Conservation (phyloP, 2,113 vertebrate genomes). For the Chinchilla lanigera region DNA sequence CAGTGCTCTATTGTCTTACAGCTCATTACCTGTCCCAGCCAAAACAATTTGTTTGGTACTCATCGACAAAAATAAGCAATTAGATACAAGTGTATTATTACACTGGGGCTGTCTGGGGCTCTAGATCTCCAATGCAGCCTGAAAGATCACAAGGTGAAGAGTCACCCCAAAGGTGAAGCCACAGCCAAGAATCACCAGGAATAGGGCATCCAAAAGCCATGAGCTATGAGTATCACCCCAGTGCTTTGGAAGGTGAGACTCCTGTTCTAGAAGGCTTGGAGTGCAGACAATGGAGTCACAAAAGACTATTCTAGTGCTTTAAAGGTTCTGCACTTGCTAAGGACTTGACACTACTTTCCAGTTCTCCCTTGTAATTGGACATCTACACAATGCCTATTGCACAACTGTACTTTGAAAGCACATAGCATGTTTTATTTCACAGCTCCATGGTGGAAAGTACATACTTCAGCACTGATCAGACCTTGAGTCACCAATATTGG, state of each 20-base stretch:
- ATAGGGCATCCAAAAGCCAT: not conserved
- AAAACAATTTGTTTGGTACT: not conserved
- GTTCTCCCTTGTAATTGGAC: not conserved
- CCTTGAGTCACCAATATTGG: not conserved
- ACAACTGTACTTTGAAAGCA: not conserved
- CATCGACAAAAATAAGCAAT: not conserved
- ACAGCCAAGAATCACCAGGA: no score
- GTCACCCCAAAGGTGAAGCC: not conserved
- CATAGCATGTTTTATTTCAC: not conserved
- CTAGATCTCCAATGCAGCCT: not conserved
- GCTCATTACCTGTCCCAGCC: not conserved
- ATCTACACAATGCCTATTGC: not conserved
- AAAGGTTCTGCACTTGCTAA: not conserved
- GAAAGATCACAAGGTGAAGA: not conserved
- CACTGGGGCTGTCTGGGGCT: not conserved
- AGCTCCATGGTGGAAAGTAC: not conserved
- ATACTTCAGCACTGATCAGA: not conserved
- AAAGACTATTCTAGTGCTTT: no score
- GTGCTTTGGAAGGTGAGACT: not conserved
- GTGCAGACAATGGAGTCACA: not conserved
- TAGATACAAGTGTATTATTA: not conserved
- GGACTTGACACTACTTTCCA: not conserved
- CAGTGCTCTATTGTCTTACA: not conserved
- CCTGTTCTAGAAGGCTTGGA: not conserved
- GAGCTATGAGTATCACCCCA: fast-evolving